Conservation (phyloP, 2,888 invertebrate genomes). For the Empis livida region DNA sequence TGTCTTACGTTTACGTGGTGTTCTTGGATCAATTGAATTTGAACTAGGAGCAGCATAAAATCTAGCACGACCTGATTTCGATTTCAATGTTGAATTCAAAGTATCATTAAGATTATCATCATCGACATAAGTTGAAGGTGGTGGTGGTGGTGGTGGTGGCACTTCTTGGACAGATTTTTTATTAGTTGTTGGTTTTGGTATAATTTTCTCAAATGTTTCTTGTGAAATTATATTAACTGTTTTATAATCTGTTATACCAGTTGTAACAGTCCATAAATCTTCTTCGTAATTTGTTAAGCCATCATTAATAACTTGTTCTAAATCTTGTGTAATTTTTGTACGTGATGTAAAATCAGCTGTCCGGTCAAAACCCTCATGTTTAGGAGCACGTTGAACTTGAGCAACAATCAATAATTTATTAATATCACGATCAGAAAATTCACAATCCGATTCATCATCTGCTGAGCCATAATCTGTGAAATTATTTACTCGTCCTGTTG, state of each 20-base stretch:
- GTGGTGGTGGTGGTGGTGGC: slow-evolving; percentile 73
- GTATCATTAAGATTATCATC: slow-evolving; percentile 18
- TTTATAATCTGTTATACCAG: slow-evolving; percentile 51
- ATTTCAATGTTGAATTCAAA: slow-evolving; percentile 21
- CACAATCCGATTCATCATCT: slow-evolving; percentile 73
- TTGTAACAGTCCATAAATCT: slow-evolving; percentile 66
- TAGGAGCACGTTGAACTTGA: slow-evolving; percentile 54
- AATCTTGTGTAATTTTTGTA: slow-evolving; percentile 87
- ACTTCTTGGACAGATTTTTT: slow-evolving; percentile 57
- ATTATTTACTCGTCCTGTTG: slow-evolving; percentile 65
- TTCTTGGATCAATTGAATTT: slow-evolving; percentile 44
- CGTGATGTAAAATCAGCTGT: slow-evolving; percentile 82
- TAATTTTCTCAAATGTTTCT: slow-evolving; percentile 73
- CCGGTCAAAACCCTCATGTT: slow-evolving; percentile 82
- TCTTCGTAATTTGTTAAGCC: slow-evolving; percentile 95
- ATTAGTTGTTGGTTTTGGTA: slow-evolving; percentile 43
- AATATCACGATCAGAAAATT: slow-evolving; percentile 84
- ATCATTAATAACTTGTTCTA: slow-evolving; percentile 91
- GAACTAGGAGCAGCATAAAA: slow-evolving; percentile 95
- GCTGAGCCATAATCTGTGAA: slow-evolving; percentile 65
- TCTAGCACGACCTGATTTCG: slow-evolving; percentile 43
- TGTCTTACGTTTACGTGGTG: slow-evolving; percentile 75
- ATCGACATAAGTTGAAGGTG: slow-evolving; percentile 44
- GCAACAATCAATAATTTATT: slow-evolving; percentile 92
- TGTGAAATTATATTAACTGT: slow-evolving; percentile 81